Percentiles rank a stretch among this genome's conserved stretches.
Conservation (phyloP, 2,888 invertebrate species). For the Panorpa germanica region DNA sequence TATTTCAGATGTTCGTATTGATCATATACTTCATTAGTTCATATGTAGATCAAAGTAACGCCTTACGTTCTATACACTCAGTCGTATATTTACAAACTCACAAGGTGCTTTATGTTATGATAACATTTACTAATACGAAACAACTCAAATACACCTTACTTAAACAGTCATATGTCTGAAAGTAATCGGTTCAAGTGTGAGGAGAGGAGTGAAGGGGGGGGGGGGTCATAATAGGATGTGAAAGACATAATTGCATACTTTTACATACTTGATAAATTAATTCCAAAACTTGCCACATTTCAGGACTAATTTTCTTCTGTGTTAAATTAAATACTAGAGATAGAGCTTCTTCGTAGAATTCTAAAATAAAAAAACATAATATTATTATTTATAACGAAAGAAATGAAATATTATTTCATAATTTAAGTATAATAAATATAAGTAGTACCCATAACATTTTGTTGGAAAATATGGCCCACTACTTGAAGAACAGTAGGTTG, state of each 20-base stretch:
- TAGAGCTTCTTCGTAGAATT: constrained; percentile 95
- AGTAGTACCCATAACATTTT: constrained; percentile 59
- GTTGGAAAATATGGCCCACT: constrained; percentile 61
- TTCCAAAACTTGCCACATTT: constrained; percentile 93
- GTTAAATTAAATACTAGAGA: constrained; percentile 85
- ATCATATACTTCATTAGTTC: no score
- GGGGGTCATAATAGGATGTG: constrained; percentile 3
- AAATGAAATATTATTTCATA: not conserved
- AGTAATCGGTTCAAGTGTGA: not conserved
- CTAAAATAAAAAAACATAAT: constrained; percentile 25
- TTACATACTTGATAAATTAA: constrained; percentile 49
- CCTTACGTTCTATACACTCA: no score
- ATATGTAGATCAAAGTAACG: no score
- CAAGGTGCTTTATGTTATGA: no score
- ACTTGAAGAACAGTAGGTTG: constrained; percentile 88
- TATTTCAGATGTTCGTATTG: no score
- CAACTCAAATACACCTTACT: no score
- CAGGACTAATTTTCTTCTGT: constrained; percentile 66
- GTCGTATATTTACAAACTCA: no score
- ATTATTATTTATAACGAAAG: constrained; percentile 2
- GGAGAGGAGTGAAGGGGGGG: not conserved
- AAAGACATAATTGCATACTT: constrained; percentile 3
- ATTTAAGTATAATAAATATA: constrained; percentile 3
- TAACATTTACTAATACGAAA: no score
- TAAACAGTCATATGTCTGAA: no score